phyloP scores from a whole-genome alignment of 2,888 invertebrate genomes.

The Aspidapion aeneum region DNA sequence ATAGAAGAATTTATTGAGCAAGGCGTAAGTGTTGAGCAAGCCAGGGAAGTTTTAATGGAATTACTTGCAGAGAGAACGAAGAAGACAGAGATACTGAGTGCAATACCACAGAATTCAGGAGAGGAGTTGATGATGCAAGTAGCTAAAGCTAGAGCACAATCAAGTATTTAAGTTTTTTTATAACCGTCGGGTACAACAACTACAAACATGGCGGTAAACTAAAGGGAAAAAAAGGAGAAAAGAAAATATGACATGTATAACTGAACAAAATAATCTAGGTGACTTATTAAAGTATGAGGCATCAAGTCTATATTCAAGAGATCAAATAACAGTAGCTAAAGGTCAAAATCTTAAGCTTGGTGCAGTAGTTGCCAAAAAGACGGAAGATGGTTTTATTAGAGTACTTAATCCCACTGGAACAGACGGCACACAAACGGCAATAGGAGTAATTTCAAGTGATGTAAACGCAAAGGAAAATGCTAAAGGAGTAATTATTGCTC shows the following conservation, averaged over 20 bases:
- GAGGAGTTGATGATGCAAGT: constrained; percentile 5
- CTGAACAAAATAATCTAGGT: no score
- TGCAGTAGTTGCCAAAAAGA: background rate
- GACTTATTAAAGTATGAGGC: no score
- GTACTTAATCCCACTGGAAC: constrained; percentile 11
- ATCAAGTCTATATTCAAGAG: no score
- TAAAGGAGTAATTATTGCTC: constrained; percentile 9
- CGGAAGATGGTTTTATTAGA: constrained; percentile 1
- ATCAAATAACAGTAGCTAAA: constrained; percentile 2
- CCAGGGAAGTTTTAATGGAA: constrained; percentile 8
- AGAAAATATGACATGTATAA: no score
- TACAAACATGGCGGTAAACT: no score
- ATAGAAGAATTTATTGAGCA: constrained; percentile 4
- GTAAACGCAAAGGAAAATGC: constrained; percentile 5
- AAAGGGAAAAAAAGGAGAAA: no score
- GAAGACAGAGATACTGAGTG: constrained; percentile 9
- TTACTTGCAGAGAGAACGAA: constrained; percentile 8
- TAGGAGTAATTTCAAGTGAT: constrained; percentile 5
- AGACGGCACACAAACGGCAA: constrained; percentile 9
- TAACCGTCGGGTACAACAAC: no score
- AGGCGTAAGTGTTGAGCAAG: constrained; percentile 7
- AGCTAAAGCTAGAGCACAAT: background rate
- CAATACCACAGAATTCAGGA: constrained; percentile 10
- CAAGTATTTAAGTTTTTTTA: background rate
- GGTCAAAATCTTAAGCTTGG: constrained; percentile 2